Percentiles rank a stretch among this genome's conserved stretches.
Evolutionary conservation across 2,888 invertebrate species (phyloP).

Genomic region (Scaptomyza cyrtandrae): DNA sequence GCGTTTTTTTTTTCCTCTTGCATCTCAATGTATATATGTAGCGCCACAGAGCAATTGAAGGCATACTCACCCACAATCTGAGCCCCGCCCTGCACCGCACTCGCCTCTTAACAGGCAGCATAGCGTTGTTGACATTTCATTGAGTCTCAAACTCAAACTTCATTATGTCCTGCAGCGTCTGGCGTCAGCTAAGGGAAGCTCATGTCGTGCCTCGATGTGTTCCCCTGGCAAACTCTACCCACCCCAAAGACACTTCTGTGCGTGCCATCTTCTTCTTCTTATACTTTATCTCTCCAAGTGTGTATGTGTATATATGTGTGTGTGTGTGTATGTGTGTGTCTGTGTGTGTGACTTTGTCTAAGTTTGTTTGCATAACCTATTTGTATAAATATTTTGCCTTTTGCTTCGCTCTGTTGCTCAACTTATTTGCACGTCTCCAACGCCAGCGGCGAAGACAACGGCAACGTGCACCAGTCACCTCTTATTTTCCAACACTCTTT

Average conservation of each 20-base stretch:
- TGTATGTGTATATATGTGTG: conserved; percentile 30
- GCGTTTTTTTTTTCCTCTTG: not conserved
- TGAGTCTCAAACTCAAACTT: conserved; percentile 79
- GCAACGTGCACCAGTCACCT: conserved; percentile 20
- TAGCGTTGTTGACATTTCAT: conserved; percentile 78
- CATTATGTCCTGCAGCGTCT: conserved; percentile 79
- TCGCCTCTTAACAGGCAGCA: conserved; percentile 12
- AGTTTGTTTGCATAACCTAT: conserved; percentile 81
- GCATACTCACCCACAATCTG: conserved; percentile 16
- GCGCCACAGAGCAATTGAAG: conserved; percentile 49
- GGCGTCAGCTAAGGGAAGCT: conserved; percentile 64
- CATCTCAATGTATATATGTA: not conserved
- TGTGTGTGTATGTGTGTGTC: conserved; percentile 30
- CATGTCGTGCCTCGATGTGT: conserved; percentile 57
- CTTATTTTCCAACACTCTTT: not conserved
- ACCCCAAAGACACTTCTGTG: conserved; percentile 2
- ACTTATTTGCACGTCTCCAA: conserved; percentile 70
- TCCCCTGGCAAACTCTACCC: not conserved
- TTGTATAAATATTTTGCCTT: conserved; percentile 81
- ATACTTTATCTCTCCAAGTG: conserved; percentile 26
- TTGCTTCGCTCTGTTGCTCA: conserved; percentile 69
- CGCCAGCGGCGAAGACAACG: conserved; percentile 32
- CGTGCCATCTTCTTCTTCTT: conserved; percentile 31
- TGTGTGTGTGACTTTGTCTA: conserved; percentile 67
- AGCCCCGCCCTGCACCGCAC: not conserved